Evolutionary conservation across 2,113 vertebrate species (phyloP), one percentile per base, ranked within the genome.

Genomic region (Piaya cayana): DNA sequence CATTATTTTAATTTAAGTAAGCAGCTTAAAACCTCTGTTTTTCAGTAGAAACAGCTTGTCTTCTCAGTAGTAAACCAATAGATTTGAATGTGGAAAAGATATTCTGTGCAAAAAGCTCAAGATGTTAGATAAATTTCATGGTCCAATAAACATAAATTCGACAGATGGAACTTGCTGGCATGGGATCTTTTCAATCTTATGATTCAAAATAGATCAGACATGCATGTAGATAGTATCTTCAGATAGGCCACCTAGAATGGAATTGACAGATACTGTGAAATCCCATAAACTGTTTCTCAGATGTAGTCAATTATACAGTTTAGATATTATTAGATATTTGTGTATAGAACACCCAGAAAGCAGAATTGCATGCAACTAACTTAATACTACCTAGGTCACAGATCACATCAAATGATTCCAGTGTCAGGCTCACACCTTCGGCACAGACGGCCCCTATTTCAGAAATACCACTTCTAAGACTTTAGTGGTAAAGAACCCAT

Each of bases 111-210:
- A 72, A 88, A 80, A 78, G 5, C 71, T 88, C 47, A 90, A 78
- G 69, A 90, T 67, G 64, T 86, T 74, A 68, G 30, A 80, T 29
- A 90, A 83, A 92, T 93, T 83, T 90, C 47, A 81, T 75, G 63
- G 86, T 86, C 64, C 82, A 81, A 75, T 80, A 86, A 83, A 47
- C 23, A 47, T 23, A 78, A 86, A 88, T 86, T 74, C 92, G 72
- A 93, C 82, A 94, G 82, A 93, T 88, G 68, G 88, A 86, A 67
- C 60, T 93, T 70, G 19, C 60, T 95, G 88, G 83, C 71, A 55
- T 39, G 8, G 55, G 64, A 84, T 63, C 34, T 83, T 81, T 88
- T 77, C 37, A 76, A 47, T 70, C 50, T 67, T 67, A n/a, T 39
- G 37, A 75, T 63, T 88, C 60, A 80, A 86, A 95, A 86, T 23